These are phyloP conservation scores for Neuroterus valhalla DNA, from an alignment of 1,140 invertebrate genomes.

Conservation along the genomic window DNA sequence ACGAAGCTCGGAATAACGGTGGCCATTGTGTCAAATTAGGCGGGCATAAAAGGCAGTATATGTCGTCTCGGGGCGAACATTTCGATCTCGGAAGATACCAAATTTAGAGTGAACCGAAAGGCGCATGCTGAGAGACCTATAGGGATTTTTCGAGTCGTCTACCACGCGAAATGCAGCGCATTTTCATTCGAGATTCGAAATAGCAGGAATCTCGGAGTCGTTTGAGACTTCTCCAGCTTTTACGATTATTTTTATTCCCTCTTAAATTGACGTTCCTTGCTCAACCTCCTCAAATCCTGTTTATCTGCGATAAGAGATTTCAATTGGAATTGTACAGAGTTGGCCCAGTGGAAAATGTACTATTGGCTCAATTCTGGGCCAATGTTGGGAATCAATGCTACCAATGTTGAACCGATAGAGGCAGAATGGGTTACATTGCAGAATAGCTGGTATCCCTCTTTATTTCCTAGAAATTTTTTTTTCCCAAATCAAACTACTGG, in stretches of 20 bases:
- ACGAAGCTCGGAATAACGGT: slow-evolving; percentile 41
- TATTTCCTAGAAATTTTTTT: no score
- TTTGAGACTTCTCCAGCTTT: slow-evolving; percentile 41
- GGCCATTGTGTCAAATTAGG: slow-evolving; percentile 64
- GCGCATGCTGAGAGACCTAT: slow-evolving; percentile 33
- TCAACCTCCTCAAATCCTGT: slow-evolving; percentile 53
- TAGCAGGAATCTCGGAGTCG: slow-evolving; percentile 32
- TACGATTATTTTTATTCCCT: slow-evolving; percentile 65
- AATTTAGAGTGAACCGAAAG: slow-evolving; percentile 39
- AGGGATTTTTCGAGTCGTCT: slow-evolving; percentile 45
- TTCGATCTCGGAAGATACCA: slow-evolving; percentile 39
- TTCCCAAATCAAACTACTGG: no score
- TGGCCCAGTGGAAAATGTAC: no score
- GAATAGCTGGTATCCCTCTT: no score
- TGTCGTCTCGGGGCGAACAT: slow-evolving; percentile 40
- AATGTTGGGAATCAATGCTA: no score
- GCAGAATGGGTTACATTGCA: no score
- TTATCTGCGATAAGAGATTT: slow-evolving; percentile 64
- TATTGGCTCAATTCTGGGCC: no score
- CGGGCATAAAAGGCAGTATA: slow-evolving; percentile 51
- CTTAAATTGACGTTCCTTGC: slow-evolving; percentile 54
- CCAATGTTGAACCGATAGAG: no score
- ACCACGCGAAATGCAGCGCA: background rate
- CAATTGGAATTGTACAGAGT: slow-evolving; percentile 45
- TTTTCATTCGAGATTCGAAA: slow-evolving; percentile 25